Evolutionary conservation across 2,888 invertebrate genomes (phyloP), one percentile per base, ranked within the genome.

Genomic region (Phania funesta): DNA sequence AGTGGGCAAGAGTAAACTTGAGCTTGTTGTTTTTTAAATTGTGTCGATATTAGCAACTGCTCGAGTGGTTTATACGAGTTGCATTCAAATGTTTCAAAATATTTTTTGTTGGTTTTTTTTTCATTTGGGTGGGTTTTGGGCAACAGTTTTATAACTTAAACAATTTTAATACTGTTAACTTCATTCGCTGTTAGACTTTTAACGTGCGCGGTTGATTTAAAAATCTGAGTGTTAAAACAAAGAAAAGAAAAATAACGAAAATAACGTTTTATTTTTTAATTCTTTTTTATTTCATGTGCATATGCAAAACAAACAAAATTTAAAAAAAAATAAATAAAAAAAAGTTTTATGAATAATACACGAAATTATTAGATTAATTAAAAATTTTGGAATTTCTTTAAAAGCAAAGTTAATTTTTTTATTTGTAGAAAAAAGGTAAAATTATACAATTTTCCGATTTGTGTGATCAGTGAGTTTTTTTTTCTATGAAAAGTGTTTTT

Each of bases 141-240:
- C 74, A 77, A 52, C n/a, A 56, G 64, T 70, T n/a, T 78, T 58
- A 82, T 78, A 82, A 82, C 78, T 78, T 78, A 60, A 74, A 58
- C 62, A 58, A 38, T 50, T 70, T 70, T 35, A 50, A 26, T 44
- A 56, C 62, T 68, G 68, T 78, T 82, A 78, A 74, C 78, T 74
- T 74, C 62, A 82, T 64, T 78, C 74, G 64, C 54, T 74, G 74
- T 68, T 68, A 29, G 56, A 64, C 56, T 41, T 44, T 82, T 64
- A 74, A 65, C 73, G 70, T 64, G 74, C 41, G 78, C 74, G 74
- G 78, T 70, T 64, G 74, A 7, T 11, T 71, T 71, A 48, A 65
- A 67, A 50, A n/a, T 22, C 41, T 32, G 20, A 67, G 41, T 20
- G 13, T 67, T 11, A 44, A 44, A 41, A 41, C 3, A 4, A 41